phyloP scores from a whole-genome alignment of 2,797 vertebrate species.

The Enteromius treurensis region DNA sequence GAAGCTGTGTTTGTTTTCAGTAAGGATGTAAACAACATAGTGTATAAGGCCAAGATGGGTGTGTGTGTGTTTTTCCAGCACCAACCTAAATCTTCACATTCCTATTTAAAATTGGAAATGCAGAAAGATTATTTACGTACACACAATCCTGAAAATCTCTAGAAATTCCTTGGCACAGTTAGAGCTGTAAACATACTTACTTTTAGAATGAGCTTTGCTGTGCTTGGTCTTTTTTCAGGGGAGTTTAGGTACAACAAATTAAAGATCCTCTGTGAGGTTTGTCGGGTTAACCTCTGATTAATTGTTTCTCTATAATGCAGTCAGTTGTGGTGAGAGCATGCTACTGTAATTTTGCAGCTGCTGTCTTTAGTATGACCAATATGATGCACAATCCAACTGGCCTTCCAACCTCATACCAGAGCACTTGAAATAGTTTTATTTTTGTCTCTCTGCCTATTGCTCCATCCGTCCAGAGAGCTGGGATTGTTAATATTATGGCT shows the following conservation, averaged over 20 bases:
- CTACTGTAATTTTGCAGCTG: constrained; percentile 82
- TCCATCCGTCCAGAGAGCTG: constrained; percentile 15
- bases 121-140: constrained; percentile 47
- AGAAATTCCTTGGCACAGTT: constrained; percentile 58
- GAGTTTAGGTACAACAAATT: constrained; percentile 69
- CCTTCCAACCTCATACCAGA: constrained; percentile 73
- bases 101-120: constrained; percentile 36
- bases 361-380: constrained; percentile 72
- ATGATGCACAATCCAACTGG: constrained; percentile 73
- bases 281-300: constrained; percentile 80
- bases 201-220: constrained; percentile 60
- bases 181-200: constrained; percentile 55
- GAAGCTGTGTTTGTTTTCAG: constrained; percentile 3
- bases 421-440: constrained; percentile 74
- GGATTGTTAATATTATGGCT: constrained; percentile 68
- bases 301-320: constrained; percentile 71
- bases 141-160: constrained; percentile 57
- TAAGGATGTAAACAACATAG: constrained; percentile 3
- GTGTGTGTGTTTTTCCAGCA: background rate
- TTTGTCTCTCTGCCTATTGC: constrained; percentile 61
- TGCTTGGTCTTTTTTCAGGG: constrained; percentile 57
- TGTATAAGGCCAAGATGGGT: background rate
- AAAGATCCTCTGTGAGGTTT: constrained; percentile 73
- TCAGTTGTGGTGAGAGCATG: constrained; percentile 72
- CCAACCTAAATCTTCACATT: constrained; percentile 32